These are phyloP conservation scores for Artemia franciscana DNA, from an alignment of 1,140 invertebrate genomes.

Conservation along the genomic window DNA sequence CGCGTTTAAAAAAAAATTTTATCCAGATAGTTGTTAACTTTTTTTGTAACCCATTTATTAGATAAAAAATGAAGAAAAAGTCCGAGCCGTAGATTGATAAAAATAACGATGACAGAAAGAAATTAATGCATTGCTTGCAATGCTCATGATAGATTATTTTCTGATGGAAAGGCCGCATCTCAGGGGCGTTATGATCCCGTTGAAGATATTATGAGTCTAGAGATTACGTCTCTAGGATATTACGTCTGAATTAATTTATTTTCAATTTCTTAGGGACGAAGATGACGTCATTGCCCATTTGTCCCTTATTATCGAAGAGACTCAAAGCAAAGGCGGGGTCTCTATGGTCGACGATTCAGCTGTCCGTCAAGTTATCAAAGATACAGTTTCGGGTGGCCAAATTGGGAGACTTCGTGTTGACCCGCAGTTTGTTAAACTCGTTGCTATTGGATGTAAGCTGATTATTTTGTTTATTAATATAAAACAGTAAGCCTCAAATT, in stretches of 20 bases:
- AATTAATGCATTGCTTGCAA: no score
- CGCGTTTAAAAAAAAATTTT: no score
- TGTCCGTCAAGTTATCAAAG: conserved; percentile 32
- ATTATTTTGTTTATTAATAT: conserved; percentile 19
- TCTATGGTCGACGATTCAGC: conserved; percentile 17
- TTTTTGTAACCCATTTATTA: no score
- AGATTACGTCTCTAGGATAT: not conserved
- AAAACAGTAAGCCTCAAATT: no score
- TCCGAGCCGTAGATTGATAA: no score
- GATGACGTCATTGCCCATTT: conserved; percentile 36
- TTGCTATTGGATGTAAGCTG: conserved; percentile 26
- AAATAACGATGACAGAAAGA: no score
- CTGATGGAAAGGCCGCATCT: no score
- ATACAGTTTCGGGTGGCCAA: conserved; percentile 38
- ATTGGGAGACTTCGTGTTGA: conserved; percentile 54
- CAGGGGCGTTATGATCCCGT: no score
- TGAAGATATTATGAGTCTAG: not conserved
- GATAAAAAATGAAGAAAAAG: no score
- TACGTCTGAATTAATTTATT: not conserved
- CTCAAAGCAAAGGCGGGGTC: conserved; percentile 28
- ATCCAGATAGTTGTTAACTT: no score
- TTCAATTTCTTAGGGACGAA: conserved; percentile 22
- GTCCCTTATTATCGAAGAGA: conserved; percentile 37
- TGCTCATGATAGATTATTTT: no score
- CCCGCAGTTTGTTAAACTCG: conserved; percentile 25